A percentile compares a stretch with the other conserved stretches of the same genome.
These are phyloP conservation scores for Leucania comma DNA, from an alignment of 2,888 invertebrate species.

Conservation along the genomic window DNA sequence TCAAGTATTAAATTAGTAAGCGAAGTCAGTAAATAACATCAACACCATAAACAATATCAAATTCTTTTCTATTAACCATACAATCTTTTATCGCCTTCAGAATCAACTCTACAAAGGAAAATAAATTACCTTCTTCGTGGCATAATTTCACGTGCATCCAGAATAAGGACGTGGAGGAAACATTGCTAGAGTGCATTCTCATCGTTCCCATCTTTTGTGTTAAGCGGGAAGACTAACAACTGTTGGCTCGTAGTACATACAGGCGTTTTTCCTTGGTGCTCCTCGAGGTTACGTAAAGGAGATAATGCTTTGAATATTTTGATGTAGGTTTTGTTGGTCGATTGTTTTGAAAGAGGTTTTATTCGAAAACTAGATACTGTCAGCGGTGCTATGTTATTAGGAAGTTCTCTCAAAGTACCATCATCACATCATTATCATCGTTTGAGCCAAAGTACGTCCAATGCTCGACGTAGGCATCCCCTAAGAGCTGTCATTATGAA, in stretches of 20 bases:
- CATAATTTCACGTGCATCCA: conserved; percentile 26
- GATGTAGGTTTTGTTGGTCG: not conserved
- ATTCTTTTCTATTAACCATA: not conserved
- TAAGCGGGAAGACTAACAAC: conserved; percentile 65
- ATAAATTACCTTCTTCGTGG: conserved; percentile 38
- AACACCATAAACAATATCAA: not conserved
- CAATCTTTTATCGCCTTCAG: conserved; percentile 10
- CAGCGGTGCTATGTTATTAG: too few species aligned
- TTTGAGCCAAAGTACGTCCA: too few species aligned
- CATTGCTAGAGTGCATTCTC: conserved; percentile 71
- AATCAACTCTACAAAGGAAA: conserved; percentile 24
- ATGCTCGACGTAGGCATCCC: too few species aligned
- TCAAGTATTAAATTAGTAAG: too few species aligned
- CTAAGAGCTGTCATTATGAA: too few species aligned
- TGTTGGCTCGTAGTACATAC: conserved; percentile 60
- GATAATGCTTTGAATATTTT: conserved; percentile 20
- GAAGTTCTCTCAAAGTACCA: too few species aligned
- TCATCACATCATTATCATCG: too few species aligned
- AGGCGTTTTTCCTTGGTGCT: conserved; percentile 39
- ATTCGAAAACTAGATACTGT: too few species aligned
- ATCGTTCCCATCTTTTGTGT: conserved; percentile 69
- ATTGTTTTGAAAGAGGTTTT: too few species aligned
- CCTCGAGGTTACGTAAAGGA: conserved; percentile 20
- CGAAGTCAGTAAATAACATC: not conserved
- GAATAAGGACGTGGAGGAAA: conserved; percentile 65